phyloP scores from a whole-genome alignment of 1,140 invertebrate species.

The Drosophila lowei region DNA sequence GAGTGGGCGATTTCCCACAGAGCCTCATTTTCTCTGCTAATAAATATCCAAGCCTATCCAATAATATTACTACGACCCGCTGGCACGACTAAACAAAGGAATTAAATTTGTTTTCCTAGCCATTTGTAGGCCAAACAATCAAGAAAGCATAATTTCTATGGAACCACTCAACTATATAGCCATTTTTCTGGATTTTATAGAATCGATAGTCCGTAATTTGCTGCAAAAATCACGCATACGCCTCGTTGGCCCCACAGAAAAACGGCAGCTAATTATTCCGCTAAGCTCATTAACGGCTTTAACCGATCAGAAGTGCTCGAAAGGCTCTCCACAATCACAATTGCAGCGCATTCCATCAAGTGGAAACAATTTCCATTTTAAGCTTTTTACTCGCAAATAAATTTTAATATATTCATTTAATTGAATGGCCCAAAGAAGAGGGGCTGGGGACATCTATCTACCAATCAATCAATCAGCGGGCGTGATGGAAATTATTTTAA shows the following conservation, averaged over 20 bases:
- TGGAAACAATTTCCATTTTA: constrained; percentile 19
- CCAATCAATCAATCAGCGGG: constrained; percentile 64
- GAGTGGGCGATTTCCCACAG: constrained; percentile 4
- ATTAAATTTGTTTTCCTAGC: constrained; percentile 22
- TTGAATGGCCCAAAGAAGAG: constrained; percentile 20
- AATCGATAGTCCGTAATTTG: no score
- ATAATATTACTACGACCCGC: constrained; percentile 32
- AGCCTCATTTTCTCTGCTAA: constrained; percentile 5
- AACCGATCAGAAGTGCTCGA: background rate
- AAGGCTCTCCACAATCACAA: constrained; percentile 17
- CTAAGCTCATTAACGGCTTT: constrained; percentile 19
- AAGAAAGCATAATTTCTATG: constrained; percentile 6
- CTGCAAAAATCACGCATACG: constrained; percentile 24
- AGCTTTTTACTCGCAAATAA: constrained; percentile 10
- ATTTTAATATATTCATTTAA: constrained; percentile 60
- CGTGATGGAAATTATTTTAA: constrained; percentile 65
- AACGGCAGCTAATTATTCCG: constrained; percentile 24
- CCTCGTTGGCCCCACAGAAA: constrained; percentile 15
- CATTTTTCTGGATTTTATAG: constrained; percentile 8
- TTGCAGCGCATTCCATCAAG: constrained; percentile 25
- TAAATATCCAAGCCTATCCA: constrained; percentile 33
- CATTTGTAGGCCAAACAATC: constrained; percentile 21
- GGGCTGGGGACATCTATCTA: constrained; percentile 43
- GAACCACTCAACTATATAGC: constrained; percentile 15
- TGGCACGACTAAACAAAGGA: constrained; percentile 26